Conservation (phyloP, 2,888 invertebrate species). For the Callosobruchus maculatus region DNA sequence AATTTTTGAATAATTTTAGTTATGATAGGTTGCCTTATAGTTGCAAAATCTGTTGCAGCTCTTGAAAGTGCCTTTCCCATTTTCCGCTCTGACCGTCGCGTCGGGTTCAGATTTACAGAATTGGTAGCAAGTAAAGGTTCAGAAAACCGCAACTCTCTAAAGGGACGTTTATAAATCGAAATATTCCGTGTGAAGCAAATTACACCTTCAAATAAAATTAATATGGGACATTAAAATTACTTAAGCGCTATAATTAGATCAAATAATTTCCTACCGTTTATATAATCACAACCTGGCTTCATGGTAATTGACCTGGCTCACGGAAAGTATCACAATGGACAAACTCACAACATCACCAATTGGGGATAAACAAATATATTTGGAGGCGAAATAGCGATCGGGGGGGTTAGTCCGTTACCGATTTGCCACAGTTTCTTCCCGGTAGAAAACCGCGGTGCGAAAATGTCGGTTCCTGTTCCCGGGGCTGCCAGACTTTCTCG, state of each 20-base stretch:
- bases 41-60: too few species aligned
- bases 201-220: not conserved
- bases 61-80: too few species aligned
- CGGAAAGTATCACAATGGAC: not conserved
- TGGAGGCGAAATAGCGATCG: not conserved
- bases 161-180: not conserved
- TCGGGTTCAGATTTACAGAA: too few species aligned
- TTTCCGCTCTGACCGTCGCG: too few species aligned
- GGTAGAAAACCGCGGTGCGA: not conserved
- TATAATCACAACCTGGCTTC: not conserved
- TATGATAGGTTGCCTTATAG: too few species aligned
- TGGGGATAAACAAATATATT: not conserved
- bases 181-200: not conserved
- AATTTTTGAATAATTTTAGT: too few species aligned
- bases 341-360: not conserved
- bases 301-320: not conserved
- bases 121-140: too few species aligned
- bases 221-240: not conserved
- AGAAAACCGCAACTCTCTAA: not conserved
- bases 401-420: not conserved
- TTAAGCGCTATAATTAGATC: not conserved
- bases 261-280: not conserved
- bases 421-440: not conserved
- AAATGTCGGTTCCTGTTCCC: not conserved
- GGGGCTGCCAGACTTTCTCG: not conserved